Evolutionary conservation across 2,888 invertebrate species (phyloP).

Genomic region (Uropetala carovei): DNA sequence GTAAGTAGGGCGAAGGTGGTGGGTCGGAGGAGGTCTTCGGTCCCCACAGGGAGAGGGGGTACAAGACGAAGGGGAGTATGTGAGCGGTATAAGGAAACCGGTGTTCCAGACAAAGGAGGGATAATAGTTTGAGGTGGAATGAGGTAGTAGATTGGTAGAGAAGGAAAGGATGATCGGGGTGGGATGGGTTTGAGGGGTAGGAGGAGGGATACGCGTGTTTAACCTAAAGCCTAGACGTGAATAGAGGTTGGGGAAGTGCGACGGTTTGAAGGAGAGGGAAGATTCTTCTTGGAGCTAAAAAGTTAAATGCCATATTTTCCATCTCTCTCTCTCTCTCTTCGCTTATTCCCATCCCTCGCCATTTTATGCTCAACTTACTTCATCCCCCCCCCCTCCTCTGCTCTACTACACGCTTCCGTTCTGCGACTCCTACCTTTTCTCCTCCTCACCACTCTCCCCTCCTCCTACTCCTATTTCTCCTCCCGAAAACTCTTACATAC

Average conservation of each 20-base stretch:
- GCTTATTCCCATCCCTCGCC: neutral
- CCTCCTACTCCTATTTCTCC: neutral
- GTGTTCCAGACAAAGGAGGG: no score
- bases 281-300: neutral
- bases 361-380: constrained; percentile 9
- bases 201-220: neutral
- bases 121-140: no score
- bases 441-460: neutral
- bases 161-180: no score
- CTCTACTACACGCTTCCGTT: neutral
- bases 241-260: neutral
- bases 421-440: neutral
- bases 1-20: neutral
- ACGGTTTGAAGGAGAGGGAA: neutral
- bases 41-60: neutral
- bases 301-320: neutral
- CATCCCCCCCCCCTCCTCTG: neutral
- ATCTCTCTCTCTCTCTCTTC: neutral
- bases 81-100: no score
- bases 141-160: no score
- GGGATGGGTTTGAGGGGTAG: neutral
- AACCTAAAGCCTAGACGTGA: constrained; percentile 4
- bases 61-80: neutral
- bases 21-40: neutral
- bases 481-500: neutral